Base-by-base conservation (phyloP, 2,113 vertebrate genomes). In the Pitta sordida region DNA sequence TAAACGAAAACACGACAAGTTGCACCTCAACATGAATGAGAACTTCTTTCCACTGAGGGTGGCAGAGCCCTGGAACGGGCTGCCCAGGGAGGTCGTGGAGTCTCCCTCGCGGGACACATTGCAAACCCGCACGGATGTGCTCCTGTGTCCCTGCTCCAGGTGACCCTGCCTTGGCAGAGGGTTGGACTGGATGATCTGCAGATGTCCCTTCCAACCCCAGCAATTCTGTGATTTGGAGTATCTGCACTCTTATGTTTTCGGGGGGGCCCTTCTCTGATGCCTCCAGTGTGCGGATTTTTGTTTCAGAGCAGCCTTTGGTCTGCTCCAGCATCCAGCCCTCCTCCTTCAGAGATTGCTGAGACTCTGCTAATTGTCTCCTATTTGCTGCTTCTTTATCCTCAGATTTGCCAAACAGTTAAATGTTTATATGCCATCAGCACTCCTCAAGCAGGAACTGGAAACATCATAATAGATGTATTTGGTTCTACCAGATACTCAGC, bases 1-100 rank as follows among this genome's bases (percentile, higher is more conserved):
- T 32, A n/a, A 44, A 24, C 27, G 15, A 7, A 44, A 44, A 7
- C 37, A 43, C 22, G 10, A 27, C 12, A 9, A 59, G 4, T 29
- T 59, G 15, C 59, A 7, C 44, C 32, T 59, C 52, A 29, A 27
- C 12, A 11, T 0, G 26, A 15, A 21, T 8, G n/a, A 36, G 32
- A 16, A 5, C 37, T 37, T 32, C 20, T 37, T 39, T n/a, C 5
- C 23, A 4, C 0, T 13, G 44, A 16, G 7, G 15, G 8, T 52
- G 68, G 51, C 37, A 24, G 59, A 65, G 77, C 36, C 1, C 30
- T 29, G 68, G 27, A 19, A 74, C 27, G n/a, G 48, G 59, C 59
- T 58, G 15, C 22, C 27, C 68, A n/a, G n/a, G n/a, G n/a, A n/a
- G n/a, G n/a, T n/a, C n/a, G n/a, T n/a, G n/a, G n/a, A n/a, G n/a